Evolutionary conservation across 2,113 vertebrate genomes (phyloP).

Genomic region (Rhinolophus ferrumequinum): DNA sequence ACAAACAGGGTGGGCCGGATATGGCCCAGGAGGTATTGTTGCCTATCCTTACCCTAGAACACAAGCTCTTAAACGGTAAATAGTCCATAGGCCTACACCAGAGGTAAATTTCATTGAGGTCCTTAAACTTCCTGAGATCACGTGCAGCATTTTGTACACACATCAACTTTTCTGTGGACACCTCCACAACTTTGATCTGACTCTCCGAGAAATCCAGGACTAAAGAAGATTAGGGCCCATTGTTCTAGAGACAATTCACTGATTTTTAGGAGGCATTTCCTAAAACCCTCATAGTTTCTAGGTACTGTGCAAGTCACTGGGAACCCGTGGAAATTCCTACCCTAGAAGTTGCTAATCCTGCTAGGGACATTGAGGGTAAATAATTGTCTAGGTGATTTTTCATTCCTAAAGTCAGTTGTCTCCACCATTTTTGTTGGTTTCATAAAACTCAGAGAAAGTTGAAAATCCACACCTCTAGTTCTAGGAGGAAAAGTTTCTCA

Average conservation of each 20-base stretch:
- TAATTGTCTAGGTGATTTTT: not conserved
- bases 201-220: not conserved
- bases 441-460: not conserved
- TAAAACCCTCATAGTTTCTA: not conserved
- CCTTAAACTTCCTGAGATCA: slow-evolving; percentile 2
- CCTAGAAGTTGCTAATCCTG: not conserved
- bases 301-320: not conserved
- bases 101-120: not conserved
- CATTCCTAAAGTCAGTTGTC: not conserved
- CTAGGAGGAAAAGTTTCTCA: not conserved
- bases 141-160: not conserved
- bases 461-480: slow-evolving; percentile 11
- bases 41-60: not conserved
- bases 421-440: not conserved
- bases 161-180: not conserved
- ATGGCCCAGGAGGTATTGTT: not conserved
- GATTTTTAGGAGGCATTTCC: slow-evolving; percentile 1
- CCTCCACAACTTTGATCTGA: not conserved
- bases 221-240: not conserved
- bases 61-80: not conserved
- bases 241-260: not conserved
- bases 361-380: not conserved
- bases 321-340: not conserved
- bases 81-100: not conserved
- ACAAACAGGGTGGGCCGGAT: not conserved